Base-by-base conservation (phyloP, 2,113 vertebrate genomes). In the Sturnus vulgaris region DNA sequence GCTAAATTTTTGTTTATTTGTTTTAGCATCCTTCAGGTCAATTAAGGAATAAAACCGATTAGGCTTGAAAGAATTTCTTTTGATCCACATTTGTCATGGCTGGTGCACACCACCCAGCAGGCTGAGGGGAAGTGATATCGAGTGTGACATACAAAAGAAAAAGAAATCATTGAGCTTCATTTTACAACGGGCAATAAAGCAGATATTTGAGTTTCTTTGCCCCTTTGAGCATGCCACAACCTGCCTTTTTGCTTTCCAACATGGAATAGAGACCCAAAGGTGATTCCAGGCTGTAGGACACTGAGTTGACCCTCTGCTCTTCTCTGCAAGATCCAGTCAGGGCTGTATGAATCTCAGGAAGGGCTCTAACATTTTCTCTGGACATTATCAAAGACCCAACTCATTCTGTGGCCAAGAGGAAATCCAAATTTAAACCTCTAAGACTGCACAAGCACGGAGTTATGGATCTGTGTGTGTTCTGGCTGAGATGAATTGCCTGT, bases 41-140 rank as follows among this genome's bases (percentile, higher is more conserved):
- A 77, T 52, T 68, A 87, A 90, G 42, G 30, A 59, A 46, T 28
- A 87, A 84, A 92, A 84, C 30, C 52, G 44, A 64, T 66, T n/a
- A 63, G 33, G 8, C 31, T 71, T 40, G 71, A 76, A 68, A 80
- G 28, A 63, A 35, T 63, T 88, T 75, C 11, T 76, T 70, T 44
- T 86, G 56, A 79, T 37, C 31, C 22, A 30, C 57, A 50, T 88
- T 89, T 33, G 8, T 86, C 15, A 17, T 37, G 11, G 47, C 21
- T 82, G 56, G 24, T 63, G 64, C 53, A 72, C 6, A 21, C 30
- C 44, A 68, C 14, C 19, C 0, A 0, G 10, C 46, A 82, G 37
- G 56, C 50, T 78, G 46, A 85, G 23, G 20, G 55, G 30, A 82
- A 47, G 39, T 11, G 33, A 20, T 57, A 72, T 27, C 0, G 0